phyloP scores from a whole-genome alignment of 2,888 invertebrate species.

The Protophormia terraenovae region DNA sequence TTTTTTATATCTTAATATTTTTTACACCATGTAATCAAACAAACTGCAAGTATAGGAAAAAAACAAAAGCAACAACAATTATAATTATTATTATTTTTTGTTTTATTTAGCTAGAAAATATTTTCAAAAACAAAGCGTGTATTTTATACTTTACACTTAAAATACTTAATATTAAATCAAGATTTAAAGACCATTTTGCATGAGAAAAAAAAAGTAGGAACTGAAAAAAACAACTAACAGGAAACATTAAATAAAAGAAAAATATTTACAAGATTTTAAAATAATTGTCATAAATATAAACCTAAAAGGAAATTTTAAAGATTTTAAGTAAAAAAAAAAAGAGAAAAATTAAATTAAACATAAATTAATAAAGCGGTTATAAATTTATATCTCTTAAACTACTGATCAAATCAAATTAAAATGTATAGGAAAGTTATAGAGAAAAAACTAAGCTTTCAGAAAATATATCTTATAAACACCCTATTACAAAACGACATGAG shows the following conservation, averaged over 20 bases:
- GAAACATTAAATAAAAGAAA: neutral
- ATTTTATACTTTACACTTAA: neutral
- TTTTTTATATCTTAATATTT: neutral
- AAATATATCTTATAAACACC: too few species aligned
- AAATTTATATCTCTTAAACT: too few species aligned
- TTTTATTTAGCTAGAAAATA: neutral
- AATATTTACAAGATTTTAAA: neutral
- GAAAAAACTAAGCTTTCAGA: too few species aligned
- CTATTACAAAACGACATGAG: too few species aligned
- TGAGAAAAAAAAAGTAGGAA: neutral
- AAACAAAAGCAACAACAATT: neutral
- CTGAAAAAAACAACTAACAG: neutral
- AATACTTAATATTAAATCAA: neutral
- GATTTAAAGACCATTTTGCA: neutral
- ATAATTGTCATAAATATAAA: too few species aligned
- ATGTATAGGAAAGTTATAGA: too few species aligned
- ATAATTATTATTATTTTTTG: neutral
- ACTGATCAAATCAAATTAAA: too few species aligned
- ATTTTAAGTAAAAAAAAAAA: too few species aligned
- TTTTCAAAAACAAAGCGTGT: neutral
- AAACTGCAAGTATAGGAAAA: neutral
- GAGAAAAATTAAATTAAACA: too few species aligned
- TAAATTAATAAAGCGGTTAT: too few species aligned
- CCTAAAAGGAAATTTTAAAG: too few species aligned
- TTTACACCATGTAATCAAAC: constrained; percentile 1